Evolutionary conservation across 2,797 vertebrate species (phyloP).

Genomic region (Chaetophractus vellerosus): DNA sequence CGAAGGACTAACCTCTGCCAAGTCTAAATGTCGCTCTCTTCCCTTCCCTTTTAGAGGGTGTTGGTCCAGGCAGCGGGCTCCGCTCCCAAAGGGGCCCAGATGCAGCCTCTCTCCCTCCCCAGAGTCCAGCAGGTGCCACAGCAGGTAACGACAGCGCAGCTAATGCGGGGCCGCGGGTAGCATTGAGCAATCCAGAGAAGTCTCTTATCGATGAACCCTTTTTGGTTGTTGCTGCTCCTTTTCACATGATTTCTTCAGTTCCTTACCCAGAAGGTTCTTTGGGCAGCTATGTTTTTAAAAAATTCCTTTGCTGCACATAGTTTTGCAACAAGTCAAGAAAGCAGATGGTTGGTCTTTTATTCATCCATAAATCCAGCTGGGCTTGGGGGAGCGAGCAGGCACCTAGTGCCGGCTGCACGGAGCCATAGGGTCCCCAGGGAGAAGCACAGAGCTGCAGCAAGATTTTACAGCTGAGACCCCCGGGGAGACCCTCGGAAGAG

Average conservation of each 20-base stretch:
- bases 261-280: conserved; percentile 32
- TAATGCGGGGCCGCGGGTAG: fast-evolving
- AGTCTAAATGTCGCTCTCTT: background rate
- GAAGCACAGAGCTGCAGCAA: background rate
- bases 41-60: conserved; percentile 93
- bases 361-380: background rate
- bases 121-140: conserved; percentile 96
- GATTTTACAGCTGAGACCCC: background rate
- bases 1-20: background rate
- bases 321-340: background rate
- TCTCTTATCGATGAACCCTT: background rate
- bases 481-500: background rate
- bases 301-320: background rate
- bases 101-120: conserved; percentile 95
- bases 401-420: background rate
- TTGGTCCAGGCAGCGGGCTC: conserved; percentile 96
- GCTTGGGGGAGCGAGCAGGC: background rate
- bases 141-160: conserved; percentile 92
- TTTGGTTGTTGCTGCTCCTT: background rate
- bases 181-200: fast-evolving
- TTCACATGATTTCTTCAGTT: background rate
- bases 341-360: background rate
- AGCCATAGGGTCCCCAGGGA: background rate
- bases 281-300: background rate
- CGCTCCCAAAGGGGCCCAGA: conserved; percentile 95